A percentile compares a stretch with the other conserved stretches of the same genome.
Evolutionary conservation across 1,140 invertebrate species (phyloP).

Genomic region (Caenorhabditis briggsae): DNA sequence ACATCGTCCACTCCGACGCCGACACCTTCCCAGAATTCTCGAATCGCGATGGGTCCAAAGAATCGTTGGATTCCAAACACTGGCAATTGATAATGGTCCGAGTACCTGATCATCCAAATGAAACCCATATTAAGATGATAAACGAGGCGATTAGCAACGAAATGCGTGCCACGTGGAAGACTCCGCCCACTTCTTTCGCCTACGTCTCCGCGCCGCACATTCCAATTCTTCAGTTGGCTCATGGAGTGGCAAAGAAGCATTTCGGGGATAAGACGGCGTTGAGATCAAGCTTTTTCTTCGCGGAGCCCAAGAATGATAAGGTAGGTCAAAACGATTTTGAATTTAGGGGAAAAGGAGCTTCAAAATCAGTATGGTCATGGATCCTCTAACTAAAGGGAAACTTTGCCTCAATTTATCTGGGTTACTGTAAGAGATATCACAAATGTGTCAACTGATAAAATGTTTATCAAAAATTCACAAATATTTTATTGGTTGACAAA

Average conservation of each 20-base stretch:
- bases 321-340: background rate
- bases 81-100: conserved; percentile 28
- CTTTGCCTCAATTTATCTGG: no score
- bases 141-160: conserved; percentile 30
- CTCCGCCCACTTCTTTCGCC: conserved; percentile 36
- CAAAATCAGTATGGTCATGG: background rate
- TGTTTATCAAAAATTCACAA: no score
- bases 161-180: conserved; percentile 46
- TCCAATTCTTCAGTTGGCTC: conserved; percentile 24
- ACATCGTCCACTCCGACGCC: conserved; percentile 23
- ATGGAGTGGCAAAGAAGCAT: conserved; percentile 28
- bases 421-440: no score
- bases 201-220: conserved; percentile 21
- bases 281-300: conserved; percentile 5
- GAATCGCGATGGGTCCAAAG: conserved; percentile 36
- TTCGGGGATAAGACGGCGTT: conserved; percentile 16
- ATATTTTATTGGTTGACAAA: no score
- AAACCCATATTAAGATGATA: background rate
- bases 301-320: conserved; percentile 30
- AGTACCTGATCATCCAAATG: conserved; percentile 1
- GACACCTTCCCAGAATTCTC: conserved; percentile 31
- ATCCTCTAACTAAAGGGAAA: no score
- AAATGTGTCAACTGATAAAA: no score
- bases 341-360: no score
- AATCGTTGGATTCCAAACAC: background rate